Percentiles rank a stretch among this genome's conserved stretches.
These are phyloP conservation scores for Vombatus ursinus DNA, from an alignment of 2,113 vertebrate genomes.

Conservation along the genomic window DNA sequence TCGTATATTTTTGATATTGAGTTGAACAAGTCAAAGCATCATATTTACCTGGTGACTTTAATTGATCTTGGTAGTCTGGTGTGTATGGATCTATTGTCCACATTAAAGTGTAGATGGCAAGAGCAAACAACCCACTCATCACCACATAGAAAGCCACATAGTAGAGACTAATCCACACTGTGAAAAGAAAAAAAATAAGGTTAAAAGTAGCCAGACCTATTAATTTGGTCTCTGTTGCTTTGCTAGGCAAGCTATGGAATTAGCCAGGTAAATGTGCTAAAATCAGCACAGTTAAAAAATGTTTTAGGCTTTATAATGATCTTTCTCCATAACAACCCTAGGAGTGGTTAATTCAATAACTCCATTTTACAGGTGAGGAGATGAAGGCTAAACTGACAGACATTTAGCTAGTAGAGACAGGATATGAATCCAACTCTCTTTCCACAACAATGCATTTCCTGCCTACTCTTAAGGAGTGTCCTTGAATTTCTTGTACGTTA, in stretches of 20 bases:
- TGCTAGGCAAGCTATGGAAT: not conserved
- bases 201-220: not conserved
- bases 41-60: conserved; percentile 89
- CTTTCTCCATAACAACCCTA: not conserved
- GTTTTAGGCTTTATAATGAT: not conserved
- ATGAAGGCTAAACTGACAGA: not conserved
- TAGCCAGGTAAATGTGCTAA: not conserved
- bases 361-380: not conserved
- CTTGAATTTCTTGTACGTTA: not conserved
- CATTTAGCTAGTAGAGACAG: not conserved
- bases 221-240: not conserved
- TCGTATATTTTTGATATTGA: not conserved
- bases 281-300: not conserved
- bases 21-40: not conserved
- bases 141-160: conserved; percentile 92
- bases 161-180: conserved; percentile 95
- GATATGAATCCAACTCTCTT: not conserved
- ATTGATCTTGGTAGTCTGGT: conserved; percentile 91
- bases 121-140: conserved; percentile 87
- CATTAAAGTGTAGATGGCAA: conserved; percentile 90
- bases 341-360: not conserved
- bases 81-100: conserved; percentile 87
- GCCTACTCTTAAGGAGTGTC: not conserved
- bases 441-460: no score
- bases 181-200: conserved; percentile 16